Base-by-base conservation (phyloP, 2,113 vertebrate genomes). In the Sceloporus tristichus region DNA sequence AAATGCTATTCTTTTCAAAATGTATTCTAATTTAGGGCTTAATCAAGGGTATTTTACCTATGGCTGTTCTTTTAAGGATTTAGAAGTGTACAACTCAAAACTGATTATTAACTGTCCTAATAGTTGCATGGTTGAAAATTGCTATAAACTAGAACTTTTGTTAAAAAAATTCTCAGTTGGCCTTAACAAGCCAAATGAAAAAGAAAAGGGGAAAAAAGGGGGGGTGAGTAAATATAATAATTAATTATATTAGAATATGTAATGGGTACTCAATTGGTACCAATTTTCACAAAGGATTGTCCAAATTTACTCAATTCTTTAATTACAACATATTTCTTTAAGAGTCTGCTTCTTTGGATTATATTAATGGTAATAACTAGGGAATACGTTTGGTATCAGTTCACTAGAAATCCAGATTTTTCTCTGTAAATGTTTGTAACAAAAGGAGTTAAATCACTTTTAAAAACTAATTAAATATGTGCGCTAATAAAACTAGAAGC, bases 351-450 rank as follows among this genome's bases (percentile, higher is more conserved):
- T 75, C 27, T 65, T 53, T 29, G 13, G 73, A 62, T 85, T 42
- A 76, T 87, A n/a, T 18, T 14, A n/a, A 48, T 54, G 48, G 34
- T 53, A 21, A 25, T 9, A 80, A 56, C 29, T 5, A n/a, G 73
- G 68, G 40, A 56, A 86, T 68, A 65, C 3, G 65, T 74, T 53
- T 27, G 85, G 38, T 88, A 56, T 82, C 19, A 83, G 19, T 9
- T 81, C 82, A 76, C 71, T 21, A 89, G 71, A 92, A 94, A 92
- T 93, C 13, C 25, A 54, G 84, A 82, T 62, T 92, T 34, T 88
- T 92, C 92, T 54, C 86, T 70, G 27, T 85, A 90, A 91, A 84
- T 78, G 16, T 91, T 92, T 91, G 88, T 29, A 19, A 2, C 88
- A 90, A 87, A n/a, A 88, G 21, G 48, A 85, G 77, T 38, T 5